Conservation (phyloP, 2,797 vertebrate species). For the Sebastes vulpes region DNA sequence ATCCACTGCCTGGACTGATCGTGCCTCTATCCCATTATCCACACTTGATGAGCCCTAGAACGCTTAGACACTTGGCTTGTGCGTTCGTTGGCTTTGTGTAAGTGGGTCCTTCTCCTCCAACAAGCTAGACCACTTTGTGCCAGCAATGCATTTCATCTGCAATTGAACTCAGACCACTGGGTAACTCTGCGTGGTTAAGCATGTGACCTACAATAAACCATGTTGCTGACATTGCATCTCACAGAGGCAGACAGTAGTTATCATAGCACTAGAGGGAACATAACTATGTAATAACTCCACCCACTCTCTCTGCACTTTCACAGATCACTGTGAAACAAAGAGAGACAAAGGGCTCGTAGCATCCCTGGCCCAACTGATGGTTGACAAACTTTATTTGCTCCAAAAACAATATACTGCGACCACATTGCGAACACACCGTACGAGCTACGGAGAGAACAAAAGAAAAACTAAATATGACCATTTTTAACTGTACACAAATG, state of each 20-base stretch:
- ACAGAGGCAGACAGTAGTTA: neutral
- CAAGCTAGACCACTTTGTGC: neutral
- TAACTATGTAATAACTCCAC: neutral
- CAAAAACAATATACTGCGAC: too few species aligned
- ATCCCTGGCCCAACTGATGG: too few species aligned
- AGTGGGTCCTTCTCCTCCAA: neutral
- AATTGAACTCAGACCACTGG: neutral
- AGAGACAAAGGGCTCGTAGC: neutral
- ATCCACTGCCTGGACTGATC: neutral
- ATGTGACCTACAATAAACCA: neutral
- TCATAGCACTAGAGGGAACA: neutral
- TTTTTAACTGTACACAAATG: too few species aligned
- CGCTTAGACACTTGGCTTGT: neutral
- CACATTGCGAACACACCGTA: too few species aligned
- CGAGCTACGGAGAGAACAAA: too few species aligned
- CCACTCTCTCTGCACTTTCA: neutral
- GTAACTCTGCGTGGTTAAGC: neutral
- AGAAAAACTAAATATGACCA: too few species aligned
- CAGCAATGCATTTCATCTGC: constrained; percentile 7
- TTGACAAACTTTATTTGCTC: too few species aligned
- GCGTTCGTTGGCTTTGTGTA: neutral
- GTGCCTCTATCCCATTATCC: constrained; percentile 23
- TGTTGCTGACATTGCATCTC: constrained; percentile 3
- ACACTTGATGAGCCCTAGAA: constrained; percentile 19
- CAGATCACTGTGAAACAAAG: neutral